Evolutionary conservation across 2,888 invertebrate genomes (phyloP).

Genomic region (Nebria salina): DNA sequence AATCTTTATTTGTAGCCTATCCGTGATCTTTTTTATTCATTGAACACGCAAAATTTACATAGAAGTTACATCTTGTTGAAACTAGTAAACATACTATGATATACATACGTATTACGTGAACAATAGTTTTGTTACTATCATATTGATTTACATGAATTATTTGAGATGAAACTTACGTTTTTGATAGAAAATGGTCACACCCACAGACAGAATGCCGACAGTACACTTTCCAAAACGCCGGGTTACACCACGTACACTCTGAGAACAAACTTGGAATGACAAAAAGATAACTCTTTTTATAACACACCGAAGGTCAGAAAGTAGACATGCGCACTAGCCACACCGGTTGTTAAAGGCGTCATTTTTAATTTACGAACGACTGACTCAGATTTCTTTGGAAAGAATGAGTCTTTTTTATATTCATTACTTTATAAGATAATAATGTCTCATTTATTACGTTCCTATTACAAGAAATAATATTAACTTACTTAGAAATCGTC

Average conservation of each 20-base stretch:
- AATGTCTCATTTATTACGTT: neutral
- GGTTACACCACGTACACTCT: constrained; percentile 32
- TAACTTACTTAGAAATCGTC: neutral
- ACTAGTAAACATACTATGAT: constrained; percentile 5
- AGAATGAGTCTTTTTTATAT: neutral
- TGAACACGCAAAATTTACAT: neutral
- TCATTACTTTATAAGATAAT: neutral
- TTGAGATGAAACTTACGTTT: constrained; percentile 9
- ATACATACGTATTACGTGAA: neutral
- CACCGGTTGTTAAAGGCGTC: neutral
- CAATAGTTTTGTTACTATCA: neutral
- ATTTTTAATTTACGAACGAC: constrained; percentile 12
- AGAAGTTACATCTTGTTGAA: neutral
- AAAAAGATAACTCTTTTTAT: constrained; percentile 40
- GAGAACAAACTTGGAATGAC: constrained; percentile 35
- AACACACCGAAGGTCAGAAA: constrained; percentile 29
- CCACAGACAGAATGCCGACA: constrained; percentile 37
- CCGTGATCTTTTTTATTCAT: neutral
- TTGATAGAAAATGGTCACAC: constrained; percentile 29
- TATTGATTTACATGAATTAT: neutral
- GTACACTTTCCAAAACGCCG: constrained; percentile 28
- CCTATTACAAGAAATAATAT: neutral
- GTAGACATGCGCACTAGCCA: neutral
- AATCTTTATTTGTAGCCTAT: neutral
- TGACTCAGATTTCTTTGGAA: constrained; percentile 27